These are phyloP conservation scores for Platalea minor DNA, from an alignment of 2,797 vertebrate genomes.

Conservation along the genomic window DNA sequence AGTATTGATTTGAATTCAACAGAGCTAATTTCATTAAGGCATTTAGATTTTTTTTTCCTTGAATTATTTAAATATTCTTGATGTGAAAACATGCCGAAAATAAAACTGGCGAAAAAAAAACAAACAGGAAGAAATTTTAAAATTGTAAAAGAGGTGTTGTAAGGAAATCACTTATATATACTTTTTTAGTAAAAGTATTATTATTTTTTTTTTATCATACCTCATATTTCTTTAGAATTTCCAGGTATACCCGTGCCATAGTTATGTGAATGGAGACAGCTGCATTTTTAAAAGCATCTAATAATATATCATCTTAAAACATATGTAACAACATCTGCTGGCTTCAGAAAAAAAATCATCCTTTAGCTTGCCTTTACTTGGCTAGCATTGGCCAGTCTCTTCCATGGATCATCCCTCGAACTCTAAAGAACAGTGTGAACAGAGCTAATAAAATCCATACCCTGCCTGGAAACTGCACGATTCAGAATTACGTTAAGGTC, in stretches of 20 bases:
- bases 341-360: not conserved
- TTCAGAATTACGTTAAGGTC: not conserved
- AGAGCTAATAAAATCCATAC: not conserved
- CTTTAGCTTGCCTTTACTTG: not conserved
- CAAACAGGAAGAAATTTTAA: not conserved
- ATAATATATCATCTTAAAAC: not conserved
- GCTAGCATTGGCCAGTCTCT: not conserved
- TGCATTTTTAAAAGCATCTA: not conserved
- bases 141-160: not conserved
- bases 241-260: not conserved
- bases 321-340: not conserved
- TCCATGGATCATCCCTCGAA: not conserved
- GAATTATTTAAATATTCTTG: slow-evolving; percentile 5
- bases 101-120: not conserved
- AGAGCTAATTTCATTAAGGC: slow-evolving; percentile 17
- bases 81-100: not conserved
- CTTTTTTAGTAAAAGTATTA: not conserved
- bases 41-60: not conserved
- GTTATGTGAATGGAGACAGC: not conserved
- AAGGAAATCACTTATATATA: not conserved
- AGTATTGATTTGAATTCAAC: slow-evolving; percentile 1
- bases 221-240: not conserved
- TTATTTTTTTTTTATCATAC: not conserved
- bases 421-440: not conserved
- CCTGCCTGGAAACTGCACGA: fast-evolving